Conservation (phyloP, 2,797 vertebrate genomes). For the Micropoecilia bifurca region DNA sequence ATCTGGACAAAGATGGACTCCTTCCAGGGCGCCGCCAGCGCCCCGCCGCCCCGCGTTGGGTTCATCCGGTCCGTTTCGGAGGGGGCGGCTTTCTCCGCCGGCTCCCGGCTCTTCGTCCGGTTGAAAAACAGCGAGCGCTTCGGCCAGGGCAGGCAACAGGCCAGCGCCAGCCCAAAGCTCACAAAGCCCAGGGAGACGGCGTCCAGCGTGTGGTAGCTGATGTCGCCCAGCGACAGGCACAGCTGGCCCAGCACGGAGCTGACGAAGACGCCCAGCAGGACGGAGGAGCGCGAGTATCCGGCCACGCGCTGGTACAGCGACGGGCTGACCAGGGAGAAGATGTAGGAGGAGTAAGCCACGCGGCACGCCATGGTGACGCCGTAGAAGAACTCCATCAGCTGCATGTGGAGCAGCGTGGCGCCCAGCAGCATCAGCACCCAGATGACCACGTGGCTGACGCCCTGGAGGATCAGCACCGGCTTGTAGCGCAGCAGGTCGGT, state of each 20-base stretch:
- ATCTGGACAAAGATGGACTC: conserved; percentile 80
- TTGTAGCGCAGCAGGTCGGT: conserved; percentile 94
- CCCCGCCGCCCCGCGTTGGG: background rate
- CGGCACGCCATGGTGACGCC: conserved; percentile 93
- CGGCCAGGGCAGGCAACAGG: conserved; percentile 88
- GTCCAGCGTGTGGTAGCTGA: conserved; percentile 80
- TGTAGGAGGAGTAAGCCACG: conserved; percentile 96
- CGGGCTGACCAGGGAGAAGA: conserved; percentile 92
- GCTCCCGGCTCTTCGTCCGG: conserved; percentile 24
- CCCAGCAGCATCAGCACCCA: conserved; percentile 90
- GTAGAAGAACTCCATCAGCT: conserved; percentile 97
- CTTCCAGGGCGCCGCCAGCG: conserved; percentile 60
- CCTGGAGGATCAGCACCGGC: conserved; percentile 91
- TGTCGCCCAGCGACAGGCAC: conserved; percentile 71
- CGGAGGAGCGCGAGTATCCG: conserved; percentile 87
- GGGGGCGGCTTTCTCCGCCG: conserved; percentile 18
- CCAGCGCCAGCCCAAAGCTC: conserved; percentile 83
- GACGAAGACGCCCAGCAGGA: conserved; percentile 92
- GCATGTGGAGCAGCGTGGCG: conserved; percentile 85
- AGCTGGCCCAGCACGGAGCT: conserved; percentile 94
- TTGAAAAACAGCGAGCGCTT: conserved; percentile 94
- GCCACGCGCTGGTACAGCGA: conserved; percentile 90
- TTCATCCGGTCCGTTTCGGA: conserved; percentile 83
- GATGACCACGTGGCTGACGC: conserved; percentile 87
- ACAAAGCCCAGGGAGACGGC: conserved; percentile 88